phyloP scores from a whole-genome alignment of 2,888 invertebrate genomes.

The Ophion ventricosus region DNA sequence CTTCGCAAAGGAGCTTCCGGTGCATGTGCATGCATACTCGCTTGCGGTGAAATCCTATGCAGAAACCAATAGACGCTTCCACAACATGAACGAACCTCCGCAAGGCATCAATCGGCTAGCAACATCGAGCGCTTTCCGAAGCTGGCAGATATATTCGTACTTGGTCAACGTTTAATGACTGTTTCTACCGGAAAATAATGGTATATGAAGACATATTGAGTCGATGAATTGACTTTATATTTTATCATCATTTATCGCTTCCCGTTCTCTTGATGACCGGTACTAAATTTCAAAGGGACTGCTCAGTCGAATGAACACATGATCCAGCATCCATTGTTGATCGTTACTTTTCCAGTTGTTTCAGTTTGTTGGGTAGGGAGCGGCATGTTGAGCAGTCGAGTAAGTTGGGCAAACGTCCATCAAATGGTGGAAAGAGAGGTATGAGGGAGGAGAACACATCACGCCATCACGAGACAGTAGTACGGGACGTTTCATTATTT shows the following conservation, averaged over 20 bases:
- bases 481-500: too few species aligned
- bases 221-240: neutral
- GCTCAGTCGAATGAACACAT: too few species aligned
- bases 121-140: neutral
- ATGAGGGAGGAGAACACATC: too few species aligned
- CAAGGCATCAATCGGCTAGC: neutral
- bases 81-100: conserved; percentile 38
- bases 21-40: conserved; percentile 29
- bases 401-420: too few species aligned
- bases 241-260: neutral
- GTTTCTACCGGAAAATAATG: neutral
- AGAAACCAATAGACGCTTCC: conserved; percentile 42
- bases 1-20: conserved; percentile 53
- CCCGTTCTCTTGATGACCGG: neutral
- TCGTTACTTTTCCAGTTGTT: too few species aligned
- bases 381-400: too few species aligned
- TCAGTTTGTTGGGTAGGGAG: too few species aligned
- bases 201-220: neutral
- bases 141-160: neutral
- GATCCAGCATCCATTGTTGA: too few species aligned
- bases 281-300: neutral
- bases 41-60: conserved; percentile 24
- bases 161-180: neutral
- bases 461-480: too few species aligned
- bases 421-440: too few species aligned